These are phyloP conservation scores for Ciconia boyciana DNA, from an alignment of 2,113 vertebrate genomes.

Conservation along the genomic window DNA sequence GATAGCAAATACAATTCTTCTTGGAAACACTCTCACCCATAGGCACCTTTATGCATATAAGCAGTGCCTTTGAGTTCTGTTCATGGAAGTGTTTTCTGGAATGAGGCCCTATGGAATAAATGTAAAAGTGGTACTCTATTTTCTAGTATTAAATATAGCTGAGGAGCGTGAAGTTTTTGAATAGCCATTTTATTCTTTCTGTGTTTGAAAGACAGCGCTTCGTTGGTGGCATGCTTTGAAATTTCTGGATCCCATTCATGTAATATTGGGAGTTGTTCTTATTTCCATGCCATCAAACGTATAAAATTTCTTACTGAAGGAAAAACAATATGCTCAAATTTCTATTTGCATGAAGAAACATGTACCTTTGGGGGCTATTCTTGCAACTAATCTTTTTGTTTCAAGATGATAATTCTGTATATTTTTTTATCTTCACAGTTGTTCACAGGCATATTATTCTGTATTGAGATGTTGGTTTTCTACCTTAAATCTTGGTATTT, in stretches of 20 bases:
- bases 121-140: neutral
- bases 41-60: neutral
- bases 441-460: neutral
- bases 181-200: slow-evolving; percentile 2
- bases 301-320: neutral
- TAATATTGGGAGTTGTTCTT: neutral
- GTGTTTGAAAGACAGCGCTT: neutral
- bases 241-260: neutral
- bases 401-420: neutral
- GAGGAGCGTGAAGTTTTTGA: neutral
- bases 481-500: neutral
- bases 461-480: neutral
- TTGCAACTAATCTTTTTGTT: neutral
- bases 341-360: neutral
- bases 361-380: neutral
- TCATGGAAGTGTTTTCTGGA: neutral
- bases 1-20: neutral
- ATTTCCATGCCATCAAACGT: neutral
- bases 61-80: neutral
- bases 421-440: neutral
- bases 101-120: neutral
- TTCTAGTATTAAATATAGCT: slow-evolving; percentile 6
- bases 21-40: neutral
- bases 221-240: neutral
- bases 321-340: neutral